Evolutionary conservation across 2,888 invertebrate species (phyloP).

Genomic region (Ryuthela nishihirai): DNA sequence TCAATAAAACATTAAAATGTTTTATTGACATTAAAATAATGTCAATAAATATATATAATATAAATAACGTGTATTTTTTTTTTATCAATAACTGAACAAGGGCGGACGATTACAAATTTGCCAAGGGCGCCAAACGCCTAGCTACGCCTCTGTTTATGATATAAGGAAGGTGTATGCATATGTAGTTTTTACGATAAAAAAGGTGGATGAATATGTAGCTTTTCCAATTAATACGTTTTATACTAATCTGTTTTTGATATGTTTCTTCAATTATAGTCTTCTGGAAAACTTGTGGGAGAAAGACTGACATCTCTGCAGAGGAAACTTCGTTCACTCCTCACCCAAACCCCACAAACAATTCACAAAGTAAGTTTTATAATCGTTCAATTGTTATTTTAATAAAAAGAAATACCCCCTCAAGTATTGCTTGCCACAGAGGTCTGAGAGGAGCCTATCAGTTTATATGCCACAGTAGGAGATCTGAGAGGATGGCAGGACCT

Average conservation of each 20-base stretch:
- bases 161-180: not conserved
- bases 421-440: too few relatives aligned
- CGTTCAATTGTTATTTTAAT: not conserved
- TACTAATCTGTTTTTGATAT: not conserved
- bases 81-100: not conserved
- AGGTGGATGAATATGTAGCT: not conserved
- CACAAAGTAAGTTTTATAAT: constrained; percentile 12
- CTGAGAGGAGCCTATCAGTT: too few relatives aligned
- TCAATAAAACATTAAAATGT: too few relatives aligned
- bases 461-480: too few relatives aligned
- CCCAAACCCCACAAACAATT: constrained; percentile 23
- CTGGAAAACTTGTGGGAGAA: constrained; percentile 34
- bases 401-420: too few relatives aligned
- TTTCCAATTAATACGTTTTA: not conserved
- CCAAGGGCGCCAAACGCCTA: not conserved
- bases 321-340: constrained; percentile 26
- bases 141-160: not conserved
- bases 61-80: too few relatives aligned
- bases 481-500: too few relatives aligned
- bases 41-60: too few relatives aligned
- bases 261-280: constrained; percentile 9
- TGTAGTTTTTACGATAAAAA: not conserved
- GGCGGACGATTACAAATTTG: not conserved
- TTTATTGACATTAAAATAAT: too few relatives aligned
- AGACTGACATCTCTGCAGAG: constrained; percentile 31